phyloP scores from a whole-genome alignment of 2,888 invertebrate genomes.

The Heliothis peltigera region DNA sequence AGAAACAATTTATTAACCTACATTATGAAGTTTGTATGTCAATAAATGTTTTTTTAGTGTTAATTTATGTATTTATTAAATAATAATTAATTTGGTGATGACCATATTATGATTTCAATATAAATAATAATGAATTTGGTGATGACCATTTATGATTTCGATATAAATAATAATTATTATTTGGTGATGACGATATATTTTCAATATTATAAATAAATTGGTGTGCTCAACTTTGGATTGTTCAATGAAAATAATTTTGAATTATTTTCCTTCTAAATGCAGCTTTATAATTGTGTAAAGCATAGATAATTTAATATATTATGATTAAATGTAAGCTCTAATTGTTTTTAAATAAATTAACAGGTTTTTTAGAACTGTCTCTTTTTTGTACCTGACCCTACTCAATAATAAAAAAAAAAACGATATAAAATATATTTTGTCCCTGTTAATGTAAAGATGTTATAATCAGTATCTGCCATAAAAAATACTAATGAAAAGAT shows the following conservation, averaged over 20 bases:
- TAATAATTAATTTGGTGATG: not conserved
- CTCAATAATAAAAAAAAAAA: too few relatives aligned
- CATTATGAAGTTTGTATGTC: too few relatives aligned
- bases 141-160: conserved; percentile 2
- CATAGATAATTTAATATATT: conserved; percentile 35
- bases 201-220: not conserved
- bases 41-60: conserved; percentile 8
- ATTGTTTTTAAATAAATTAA: conserved; percentile 50
- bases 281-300: conserved; percentile 25
- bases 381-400: conserved; percentile 1
- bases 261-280: conserved; percentile 1
- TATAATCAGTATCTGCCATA: too few relatives aligned
- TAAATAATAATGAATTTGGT: not conserved
- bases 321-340: conserved; percentile 36
- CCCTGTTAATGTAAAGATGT: too few relatives aligned
- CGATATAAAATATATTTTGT: too few relatives aligned
- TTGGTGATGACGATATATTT: conserved; percentile 4
- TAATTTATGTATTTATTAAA: conserved; percentile 16
- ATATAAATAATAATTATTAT: not conserved
- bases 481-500: too few relatives aligned
- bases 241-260: conserved; percentile 11
- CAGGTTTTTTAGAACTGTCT: conserved; percentile 18
- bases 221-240: conserved; percentile 24
- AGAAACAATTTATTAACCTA: too few relatives aligned
- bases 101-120: not conserved